Conservation (phyloP, 2,888 invertebrate genomes). For the Chaetoderma sp. region DNA sequence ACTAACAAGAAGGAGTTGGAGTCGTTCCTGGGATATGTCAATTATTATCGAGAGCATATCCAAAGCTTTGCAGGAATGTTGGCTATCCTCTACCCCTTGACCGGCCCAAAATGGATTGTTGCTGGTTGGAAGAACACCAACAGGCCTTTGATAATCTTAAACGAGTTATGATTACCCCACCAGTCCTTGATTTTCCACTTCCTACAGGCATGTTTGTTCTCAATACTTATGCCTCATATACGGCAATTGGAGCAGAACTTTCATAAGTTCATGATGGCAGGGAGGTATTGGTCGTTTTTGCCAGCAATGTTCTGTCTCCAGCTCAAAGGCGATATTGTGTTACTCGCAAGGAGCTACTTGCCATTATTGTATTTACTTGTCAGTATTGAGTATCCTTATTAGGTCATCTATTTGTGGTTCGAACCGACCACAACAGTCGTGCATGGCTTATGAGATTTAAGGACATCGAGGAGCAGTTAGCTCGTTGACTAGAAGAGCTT, state of each 20-base stretch:
- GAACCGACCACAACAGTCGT: slow-evolving; percentile 28
- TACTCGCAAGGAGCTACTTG: slow-evolving; percentile 15
- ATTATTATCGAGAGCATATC: slow-evolving; percentile 33
- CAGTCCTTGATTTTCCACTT: slow-evolving; percentile 21
- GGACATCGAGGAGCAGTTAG: slow-evolving; percentile 11
- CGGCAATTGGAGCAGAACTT: too few species aligned
- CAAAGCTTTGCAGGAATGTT: slow-evolving; percentile 16
- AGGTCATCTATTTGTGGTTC: slow-evolving; percentile 12
- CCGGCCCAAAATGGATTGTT: neutral
- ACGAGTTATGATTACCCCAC: slow-evolving; percentile 12
- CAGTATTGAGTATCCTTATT: slow-evolving; percentile 21
- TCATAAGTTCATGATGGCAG: slow-evolving; percentile 24
- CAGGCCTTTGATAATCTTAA: neutral
- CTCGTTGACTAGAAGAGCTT: slow-evolving; percentile 16
- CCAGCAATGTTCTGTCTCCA: slow-evolving; percentile 12
- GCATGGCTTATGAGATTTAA: slow-evolving; percentile 15
- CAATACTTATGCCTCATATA: slow-evolving; percentile 29
- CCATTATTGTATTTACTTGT: slow-evolving; percentile 8
- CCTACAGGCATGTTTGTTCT: slow-evolving; percentile 22
- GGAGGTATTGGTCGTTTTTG: slow-evolving; percentile 29
- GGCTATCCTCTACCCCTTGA: slow-evolving; percentile 14
- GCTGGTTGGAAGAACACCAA: neutral
- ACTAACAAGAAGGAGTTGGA: slow-evolving; percentile 22
- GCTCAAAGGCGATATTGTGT: slow-evolving; percentile 27
- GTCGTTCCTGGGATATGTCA: slow-evolving; percentile 33